Base-by-base conservation (phyloP, 2,888 invertebrate genomes). In the Pterostichus madidus region DNA sequence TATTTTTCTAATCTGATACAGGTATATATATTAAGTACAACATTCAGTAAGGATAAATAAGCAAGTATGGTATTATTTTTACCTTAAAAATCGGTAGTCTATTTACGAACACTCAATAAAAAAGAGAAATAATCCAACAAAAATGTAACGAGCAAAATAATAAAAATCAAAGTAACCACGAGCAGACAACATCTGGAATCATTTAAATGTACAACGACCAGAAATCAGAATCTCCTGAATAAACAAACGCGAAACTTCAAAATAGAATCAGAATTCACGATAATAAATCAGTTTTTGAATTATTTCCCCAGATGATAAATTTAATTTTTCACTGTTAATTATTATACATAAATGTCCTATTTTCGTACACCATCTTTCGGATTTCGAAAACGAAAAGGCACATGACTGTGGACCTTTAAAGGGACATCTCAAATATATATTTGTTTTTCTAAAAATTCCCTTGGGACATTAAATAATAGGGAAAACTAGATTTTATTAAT, bases 121-220 rank as follows among this genome's bases (percentile, higher is more conserved):
- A 64, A 24, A 5, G 32, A 64, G 32, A 32, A 64, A 64, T 64
- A 31, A 59, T 59, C 24, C 24, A 35, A 15, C 4, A 44, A 71
- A 71, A 44, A 1, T 17, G 44, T 17, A 6, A 15, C 39, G 17
- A 71, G 15, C 13, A 71, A 44, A 64, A 71, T 71, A 71, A 71
- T 71, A 71, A 46, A 71, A 71, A 71, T 24, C 10, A 11, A 71
- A 71, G 44, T 39, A 71, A 71, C 39, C 68, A 71, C 44, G 44
- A 71, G 2, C 44, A 71, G 68, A 71, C 44, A 39, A 71, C 68
- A 71, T 71, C 68, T 71, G 68, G 68, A 44, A 71, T 17, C 68
- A 39, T 71, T 71, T 71, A 71, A 71, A 39, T 71, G 68, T 44
- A 44, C 68, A 71, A 44, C 68, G 68, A 71, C 68, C 68, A 71